Percentiles rank a stretch among this genome's conserved stretches.
phyloP scores from a whole-genome alignment of 2,113 vertebrate species.

The Forbesichthys papilliferus region DNA sequence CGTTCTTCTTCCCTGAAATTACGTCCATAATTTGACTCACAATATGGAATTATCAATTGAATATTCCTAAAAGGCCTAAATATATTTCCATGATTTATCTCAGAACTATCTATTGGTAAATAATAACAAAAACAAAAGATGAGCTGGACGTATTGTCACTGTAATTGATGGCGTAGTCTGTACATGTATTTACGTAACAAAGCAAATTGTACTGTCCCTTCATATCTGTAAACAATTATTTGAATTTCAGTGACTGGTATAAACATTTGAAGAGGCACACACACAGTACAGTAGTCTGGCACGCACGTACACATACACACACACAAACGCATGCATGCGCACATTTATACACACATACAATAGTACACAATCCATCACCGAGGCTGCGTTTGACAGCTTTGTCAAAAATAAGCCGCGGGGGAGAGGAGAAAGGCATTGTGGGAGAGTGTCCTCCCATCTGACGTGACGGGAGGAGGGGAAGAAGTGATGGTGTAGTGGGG shows the following conservation, averaged over 20 bases:
- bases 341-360: conserved; percentile 27
- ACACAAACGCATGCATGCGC: conserved; percentile 5
- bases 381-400: conserved; percentile 60
- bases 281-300: not conserved
- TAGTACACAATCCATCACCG: conserved; percentile 61
- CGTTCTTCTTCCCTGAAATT: conserved; percentile 19
- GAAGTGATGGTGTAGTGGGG: conserved; percentile 1
- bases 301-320: not conserved
- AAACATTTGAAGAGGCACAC: conserved; percentile 2
- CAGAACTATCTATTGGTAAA: not conserved
- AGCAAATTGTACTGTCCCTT: not conserved
- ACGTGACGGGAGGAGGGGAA: conserved; percentile 44
- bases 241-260: too few relatives aligned
- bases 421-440: conserved; percentile 60
- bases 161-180: not conserved
- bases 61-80: not conserved
- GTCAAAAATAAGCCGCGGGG: conserved; percentile 66
- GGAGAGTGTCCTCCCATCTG: conserved; percentile 62
- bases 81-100: not conserved
- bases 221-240: not conserved
- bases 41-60: conserved; percentile 1
- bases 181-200: not conserved
- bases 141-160: not conserved
- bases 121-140: not conserved
- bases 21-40: not conserved